Conservation (phyloP, 2,113 vertebrate genomes). For the Prolemur simus region DNA sequence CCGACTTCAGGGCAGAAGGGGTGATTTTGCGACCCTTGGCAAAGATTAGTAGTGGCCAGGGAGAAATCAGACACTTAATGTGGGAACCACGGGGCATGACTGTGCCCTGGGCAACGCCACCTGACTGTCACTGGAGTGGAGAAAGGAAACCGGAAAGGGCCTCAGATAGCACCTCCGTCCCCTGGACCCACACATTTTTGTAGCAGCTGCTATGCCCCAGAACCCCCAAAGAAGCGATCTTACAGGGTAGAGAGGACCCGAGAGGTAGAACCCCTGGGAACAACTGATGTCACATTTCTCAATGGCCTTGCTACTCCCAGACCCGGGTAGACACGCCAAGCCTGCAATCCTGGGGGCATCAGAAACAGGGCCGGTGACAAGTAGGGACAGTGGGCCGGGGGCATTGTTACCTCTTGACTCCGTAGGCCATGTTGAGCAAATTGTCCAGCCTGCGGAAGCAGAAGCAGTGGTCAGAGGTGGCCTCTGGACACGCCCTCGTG, state of each 20-base stretch:
- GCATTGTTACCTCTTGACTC: conserved; percentile 96
- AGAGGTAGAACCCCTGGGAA: background rate
- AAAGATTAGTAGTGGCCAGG: background rate
- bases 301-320: background rate
- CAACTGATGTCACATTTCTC: background rate
- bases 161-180: fast-evolving
- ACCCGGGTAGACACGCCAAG: background rate
- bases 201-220: background rate
- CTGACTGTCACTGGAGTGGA: background rate
- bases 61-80: background rate
- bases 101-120: fast-evolving
- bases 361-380: background rate
- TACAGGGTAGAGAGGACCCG: background rate
- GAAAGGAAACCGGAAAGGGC: background rate
- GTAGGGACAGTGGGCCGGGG: conserved; percentile 50
- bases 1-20: background rate
- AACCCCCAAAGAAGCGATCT: background rate
- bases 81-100: background rate
- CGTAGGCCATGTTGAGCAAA: conserved; percentile 98
- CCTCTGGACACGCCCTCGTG: background rate
- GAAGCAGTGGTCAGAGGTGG: conserved; percentile 76
- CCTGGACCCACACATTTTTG: background rate
- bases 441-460: conserved; percentile 96
- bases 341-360: background rate
- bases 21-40: background rate